Evolutionary conservation across 2,113 vertebrate genomes (phyloP).

Genomic region (Australoheros scitulus): DNA sequence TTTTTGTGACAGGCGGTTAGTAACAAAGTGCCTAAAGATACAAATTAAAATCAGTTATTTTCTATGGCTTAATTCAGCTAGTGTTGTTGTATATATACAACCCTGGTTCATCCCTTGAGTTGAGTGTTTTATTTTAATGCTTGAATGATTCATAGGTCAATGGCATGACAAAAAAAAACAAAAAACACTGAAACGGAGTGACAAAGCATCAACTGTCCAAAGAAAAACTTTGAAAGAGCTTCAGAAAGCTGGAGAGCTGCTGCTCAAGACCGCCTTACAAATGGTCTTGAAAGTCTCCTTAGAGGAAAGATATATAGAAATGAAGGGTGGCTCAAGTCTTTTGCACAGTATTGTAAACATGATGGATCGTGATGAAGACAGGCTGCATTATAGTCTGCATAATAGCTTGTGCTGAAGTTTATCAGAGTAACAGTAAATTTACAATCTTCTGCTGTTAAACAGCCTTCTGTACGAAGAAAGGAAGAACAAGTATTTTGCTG

Average conservation of each 20-base stretch:
- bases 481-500: not conserved
- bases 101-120: not conserved
- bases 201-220: no score
- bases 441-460: not conserved
- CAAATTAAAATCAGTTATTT: not conserved
- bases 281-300: no score
- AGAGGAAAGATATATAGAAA: no score
- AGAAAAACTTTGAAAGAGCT: not conserved
- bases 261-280: not conserved
- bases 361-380: not conserved
- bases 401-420: not conserved
- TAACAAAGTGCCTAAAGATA: not conserved
- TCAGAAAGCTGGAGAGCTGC: not conserved
- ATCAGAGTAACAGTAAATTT: not conserved
- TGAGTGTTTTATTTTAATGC: not conserved
- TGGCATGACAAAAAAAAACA: not conserved
- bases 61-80: not conserved
- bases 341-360: not conserved
- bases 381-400: not conserved
- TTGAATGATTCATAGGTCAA: not conserved
- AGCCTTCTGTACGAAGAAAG: not conserved
- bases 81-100: accelerated
- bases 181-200: no score
- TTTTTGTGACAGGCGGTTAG: no score
- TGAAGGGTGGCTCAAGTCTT: no score